Conservation (phyloP, 2,797 vertebrate species). For the Paratrypauchen microcephalus region DNA sequence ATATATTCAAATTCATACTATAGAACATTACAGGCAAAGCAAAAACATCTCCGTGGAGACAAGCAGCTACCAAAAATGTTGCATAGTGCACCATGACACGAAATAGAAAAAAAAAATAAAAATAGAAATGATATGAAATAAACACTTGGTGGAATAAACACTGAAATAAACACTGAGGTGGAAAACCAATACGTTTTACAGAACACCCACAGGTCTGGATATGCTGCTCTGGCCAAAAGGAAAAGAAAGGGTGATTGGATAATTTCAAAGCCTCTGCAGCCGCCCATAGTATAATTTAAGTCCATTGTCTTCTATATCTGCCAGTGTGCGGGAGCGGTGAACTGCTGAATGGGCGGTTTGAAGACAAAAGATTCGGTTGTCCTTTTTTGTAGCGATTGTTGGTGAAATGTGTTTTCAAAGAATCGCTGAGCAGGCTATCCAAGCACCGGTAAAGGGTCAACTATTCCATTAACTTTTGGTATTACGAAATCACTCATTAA, state of each 20-base stretch:
- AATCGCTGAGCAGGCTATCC: slow-evolving; percentile 58
- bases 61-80: too few relatives aligned
- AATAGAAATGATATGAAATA: too few relatives aligned
- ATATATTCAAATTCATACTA: too few relatives aligned
- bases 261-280: slow-evolving; percentile 30
- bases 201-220: slow-evolving; percentile 13
- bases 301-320: slow-evolving; percentile 46
- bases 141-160: too few relatives aligned
- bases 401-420: slow-evolving; percentile 56
- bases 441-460: slow-evolving; percentile 48
- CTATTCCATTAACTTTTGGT: slow-evolving; percentile 65
- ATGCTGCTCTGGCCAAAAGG: slow-evolving; percentile 8
- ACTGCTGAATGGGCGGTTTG: slow-evolving; percentile 53
- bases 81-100: background rate
- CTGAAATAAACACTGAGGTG: too few relatives aligned
- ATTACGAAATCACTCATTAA: slow-evolving; percentile 67
- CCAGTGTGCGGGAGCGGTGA: slow-evolving; percentile 24
- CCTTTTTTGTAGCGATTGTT: slow-evolving; percentile 55
- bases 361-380: slow-evolving; percentile 48
- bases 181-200: slow-evolving; percentile 14
- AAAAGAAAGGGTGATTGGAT: slow-evolving; percentile 22
- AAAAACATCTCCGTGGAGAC: too few relatives aligned
- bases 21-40: too few relatives aligned
- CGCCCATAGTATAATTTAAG: slow-evolving; percentile 40
- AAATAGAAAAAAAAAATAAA: background rate